Evolutionary conservation across 2,113 vertebrate genomes (phyloP).

Genomic region (Trogon surrucura): DNA sequence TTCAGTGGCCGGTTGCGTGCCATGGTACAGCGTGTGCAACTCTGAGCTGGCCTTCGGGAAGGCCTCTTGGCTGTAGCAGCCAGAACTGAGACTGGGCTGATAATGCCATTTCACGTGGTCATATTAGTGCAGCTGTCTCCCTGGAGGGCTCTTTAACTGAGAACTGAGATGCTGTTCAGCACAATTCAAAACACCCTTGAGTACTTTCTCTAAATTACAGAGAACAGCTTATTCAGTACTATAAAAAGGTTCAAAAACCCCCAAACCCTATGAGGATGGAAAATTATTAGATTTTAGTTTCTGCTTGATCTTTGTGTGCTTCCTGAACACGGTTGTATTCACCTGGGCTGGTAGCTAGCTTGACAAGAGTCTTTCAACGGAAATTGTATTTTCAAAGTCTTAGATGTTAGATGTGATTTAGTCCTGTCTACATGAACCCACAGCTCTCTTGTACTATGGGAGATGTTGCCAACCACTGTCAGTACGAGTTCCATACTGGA

Average conservation of each 20-base stretch:
- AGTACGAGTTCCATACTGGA: background rate
- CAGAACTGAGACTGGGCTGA: background rate
- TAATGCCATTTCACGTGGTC: background rate
- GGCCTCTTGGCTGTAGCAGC: background rate
- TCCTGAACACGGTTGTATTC: background rate
- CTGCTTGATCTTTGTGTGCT: background rate
- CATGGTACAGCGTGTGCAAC: accelerated
- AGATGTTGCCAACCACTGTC: background rate
- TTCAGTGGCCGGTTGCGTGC: background rate
- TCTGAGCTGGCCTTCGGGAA: background rate
- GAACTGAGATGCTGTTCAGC: background rate
- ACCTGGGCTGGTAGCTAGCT: background rate
- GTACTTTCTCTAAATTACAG: background rate
- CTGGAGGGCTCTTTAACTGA: background rate
- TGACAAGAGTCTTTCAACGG: background rate
- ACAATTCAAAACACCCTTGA: background rate
- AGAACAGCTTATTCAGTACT: background rate
- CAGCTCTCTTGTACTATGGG: background rate
- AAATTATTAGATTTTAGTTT: background rate
- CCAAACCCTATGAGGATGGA: accelerated
- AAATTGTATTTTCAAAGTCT: background rate
- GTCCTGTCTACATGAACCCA: background rate
- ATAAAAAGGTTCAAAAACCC: background rate
- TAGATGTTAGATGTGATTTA: background rate
- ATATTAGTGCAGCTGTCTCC: background rate